Percentiles rank a stretch among this genome's conserved stretches.
Evolutionary conservation across 2,797 vertebrate species (phyloP).

Genomic region (Pyrocephalus nanus): DNA sequence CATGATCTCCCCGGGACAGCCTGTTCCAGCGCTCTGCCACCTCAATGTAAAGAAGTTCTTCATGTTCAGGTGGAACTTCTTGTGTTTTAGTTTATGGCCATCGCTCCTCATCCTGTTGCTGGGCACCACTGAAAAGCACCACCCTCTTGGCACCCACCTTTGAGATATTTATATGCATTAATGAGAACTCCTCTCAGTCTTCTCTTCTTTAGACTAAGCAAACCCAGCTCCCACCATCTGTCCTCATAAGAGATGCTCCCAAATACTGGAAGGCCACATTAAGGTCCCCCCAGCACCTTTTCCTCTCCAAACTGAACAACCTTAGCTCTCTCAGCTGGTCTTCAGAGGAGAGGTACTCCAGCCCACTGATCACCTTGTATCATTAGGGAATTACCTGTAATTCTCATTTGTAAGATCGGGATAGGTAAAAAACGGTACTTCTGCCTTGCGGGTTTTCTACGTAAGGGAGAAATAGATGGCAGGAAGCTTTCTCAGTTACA

Average conservation of each 20-base stretch:
- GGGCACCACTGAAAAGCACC: not conserved
- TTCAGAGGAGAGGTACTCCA: not conserved
- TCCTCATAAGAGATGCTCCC: not conserved
- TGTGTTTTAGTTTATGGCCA: not conserved
- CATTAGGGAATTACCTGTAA: not conserved
- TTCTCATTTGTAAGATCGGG: not conserved
- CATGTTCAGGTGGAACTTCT: not conserved
- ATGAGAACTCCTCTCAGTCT: not conserved
- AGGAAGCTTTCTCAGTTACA: not conserved
- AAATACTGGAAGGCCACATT: not conserved
- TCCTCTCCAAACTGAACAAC: not conserved
- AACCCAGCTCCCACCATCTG: not conserved
- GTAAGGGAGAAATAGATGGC: accelerated
- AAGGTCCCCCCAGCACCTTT: not conserved
- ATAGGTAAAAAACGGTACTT: not conserved
- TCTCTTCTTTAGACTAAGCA: not conserved
- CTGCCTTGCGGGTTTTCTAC: not conserved
- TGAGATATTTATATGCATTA: not conserved
- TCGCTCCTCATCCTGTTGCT: accelerated
- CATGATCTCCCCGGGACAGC: not conserved
- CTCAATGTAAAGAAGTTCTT: not conserved
- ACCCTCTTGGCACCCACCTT: not conserved
- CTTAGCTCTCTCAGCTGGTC: not conserved
- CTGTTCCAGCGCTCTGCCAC: not conserved
- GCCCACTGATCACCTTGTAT: not conserved